Evolutionary conservation across 1,140 invertebrate genomes (phyloP).

Genomic region (Kradibia gibbosae): DNA sequence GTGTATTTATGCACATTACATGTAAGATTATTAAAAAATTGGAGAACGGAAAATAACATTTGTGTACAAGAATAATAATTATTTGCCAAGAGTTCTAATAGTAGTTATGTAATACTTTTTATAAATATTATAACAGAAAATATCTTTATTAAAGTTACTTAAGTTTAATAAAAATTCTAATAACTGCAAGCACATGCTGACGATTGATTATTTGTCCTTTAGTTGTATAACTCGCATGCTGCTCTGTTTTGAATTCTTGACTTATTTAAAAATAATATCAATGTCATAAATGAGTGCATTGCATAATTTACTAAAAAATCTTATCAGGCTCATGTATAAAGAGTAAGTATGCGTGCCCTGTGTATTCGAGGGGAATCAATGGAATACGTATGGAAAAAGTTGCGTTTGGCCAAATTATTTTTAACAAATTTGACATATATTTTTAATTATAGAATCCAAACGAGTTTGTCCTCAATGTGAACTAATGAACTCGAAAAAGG

Average conservation of each 20-base stretch:
- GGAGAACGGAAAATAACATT: neutral
- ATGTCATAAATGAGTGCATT: neutral
- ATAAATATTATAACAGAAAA: neutral
- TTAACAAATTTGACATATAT: neutral
- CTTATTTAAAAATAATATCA: neutral
- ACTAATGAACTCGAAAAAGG: constrained; percentile 28
- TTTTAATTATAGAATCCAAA: neutral
- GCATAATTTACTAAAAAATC: neutral
- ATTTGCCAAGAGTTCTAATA: too few relatives aligned
- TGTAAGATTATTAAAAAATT: neutral
- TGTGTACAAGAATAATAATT: neutral
- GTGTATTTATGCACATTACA: neutral
- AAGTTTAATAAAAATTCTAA: neutral
- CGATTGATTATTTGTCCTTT: neutral
- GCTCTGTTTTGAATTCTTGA: neutral
- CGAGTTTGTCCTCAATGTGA: constrained; percentile 8
- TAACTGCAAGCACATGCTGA: neutral
- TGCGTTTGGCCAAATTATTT: neutral
- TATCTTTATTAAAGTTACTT: constrained; percentile 13
- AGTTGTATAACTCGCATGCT: neutral
- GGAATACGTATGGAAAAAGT: too few relatives aligned
- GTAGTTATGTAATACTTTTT: too few relatives aligned
- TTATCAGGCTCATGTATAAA: neutral
- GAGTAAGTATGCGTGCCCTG: too few relatives aligned
- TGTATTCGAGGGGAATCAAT: too few relatives aligned